phyloP scores from a whole-genome alignment of 1,140 invertebrate genomes.

The Centruroides vittatus region DNA sequence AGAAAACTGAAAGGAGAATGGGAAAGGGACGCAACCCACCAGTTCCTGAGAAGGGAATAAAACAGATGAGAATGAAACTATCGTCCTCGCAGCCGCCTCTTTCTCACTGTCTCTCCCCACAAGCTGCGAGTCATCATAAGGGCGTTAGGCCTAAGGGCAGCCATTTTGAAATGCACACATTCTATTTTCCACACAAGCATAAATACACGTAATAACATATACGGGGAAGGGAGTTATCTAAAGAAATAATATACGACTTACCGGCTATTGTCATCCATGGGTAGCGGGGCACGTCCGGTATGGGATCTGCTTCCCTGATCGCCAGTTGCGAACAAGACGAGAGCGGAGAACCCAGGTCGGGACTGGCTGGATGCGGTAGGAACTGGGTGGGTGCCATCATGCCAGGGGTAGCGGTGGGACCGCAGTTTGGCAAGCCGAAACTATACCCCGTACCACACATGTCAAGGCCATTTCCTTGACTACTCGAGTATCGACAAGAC shows the following conservation, averaged over 20 bases:
- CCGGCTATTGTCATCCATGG: conserved; percentile 97
- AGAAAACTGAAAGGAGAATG: too few species aligned
- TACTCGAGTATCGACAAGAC: conserved; percentile 19
- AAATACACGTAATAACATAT: too few species aligned
- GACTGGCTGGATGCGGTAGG: conserved; percentile 58
- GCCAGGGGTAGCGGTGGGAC: conserved; percentile 37
- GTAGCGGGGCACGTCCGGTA: conserved; percentile 72
- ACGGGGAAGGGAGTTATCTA: too few species aligned
- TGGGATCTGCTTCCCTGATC: conserved; percentile 35
- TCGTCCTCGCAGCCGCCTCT: too few species aligned
- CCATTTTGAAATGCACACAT: too few species aligned
- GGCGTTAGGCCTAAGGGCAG: too few species aligned
- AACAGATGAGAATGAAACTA: too few species aligned
- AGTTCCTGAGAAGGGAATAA: too few species aligned
- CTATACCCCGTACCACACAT: conserved; percentile 47
- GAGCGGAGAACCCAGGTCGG: conserved; percentile 40
- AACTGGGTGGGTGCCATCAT: conserved; percentile 56
- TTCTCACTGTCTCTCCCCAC: too few species aligned
- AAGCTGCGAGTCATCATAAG: too few species aligned
- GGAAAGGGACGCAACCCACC: too few species aligned
- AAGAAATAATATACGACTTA: conserved; percentile 34
- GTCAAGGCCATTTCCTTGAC: conserved; percentile 38
- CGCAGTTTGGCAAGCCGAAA: conserved; percentile 42
- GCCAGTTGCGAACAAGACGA: conserved; percentile 27
- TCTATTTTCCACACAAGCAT: too few species aligned